phyloP scores from a whole-genome alignment of 2,888 invertebrate species.

The Tenthredo notha region DNA sequence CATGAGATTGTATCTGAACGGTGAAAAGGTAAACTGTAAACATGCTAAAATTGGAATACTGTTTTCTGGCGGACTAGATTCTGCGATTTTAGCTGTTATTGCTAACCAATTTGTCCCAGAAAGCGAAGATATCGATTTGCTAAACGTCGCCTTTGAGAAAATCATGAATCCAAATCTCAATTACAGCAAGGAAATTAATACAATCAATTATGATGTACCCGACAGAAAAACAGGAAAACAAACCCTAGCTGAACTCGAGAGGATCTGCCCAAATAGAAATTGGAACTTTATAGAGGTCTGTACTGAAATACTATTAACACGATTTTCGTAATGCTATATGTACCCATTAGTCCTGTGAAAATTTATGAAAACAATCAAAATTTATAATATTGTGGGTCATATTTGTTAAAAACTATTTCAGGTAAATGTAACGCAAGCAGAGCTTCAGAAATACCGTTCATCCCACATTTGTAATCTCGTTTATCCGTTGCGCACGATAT shows the following conservation, averaged over 20 bases:
- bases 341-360: neutral
- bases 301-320: slow-evolving; percentile 6
- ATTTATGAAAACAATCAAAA: neutral
- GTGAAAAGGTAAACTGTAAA: slow-evolving; percentile 69
- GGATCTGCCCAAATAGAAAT: slow-evolving; percentile 84
- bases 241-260: slow-evolving; percentile 85
- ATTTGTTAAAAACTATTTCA: slow-evolving; percentile 62
- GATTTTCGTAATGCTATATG: neutral
- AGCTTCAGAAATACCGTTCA: slow-evolving; percentile 82
- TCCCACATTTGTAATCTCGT: slow-evolving; percentile 87
- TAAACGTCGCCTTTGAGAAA: slow-evolving; percentile 96
- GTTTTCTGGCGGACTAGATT: slow-evolving; percentile 98
- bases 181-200: slow-evolving; percentile 43
- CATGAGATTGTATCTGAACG: slow-evolving; percentile 67
- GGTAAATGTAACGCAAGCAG: slow-evolving; percentile 86
- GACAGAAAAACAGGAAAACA: slow-evolving; percentile 90
- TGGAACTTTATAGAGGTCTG: slow-evolving; percentile 91
- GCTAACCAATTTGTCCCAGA: slow-evolving; percentile 85
- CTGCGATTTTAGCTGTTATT: slow-evolving; percentile 92
- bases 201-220: slow-evolving; percentile 85
- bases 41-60: slow-evolving; percentile 87
- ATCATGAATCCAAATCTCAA: slow-evolving; percentile 54
- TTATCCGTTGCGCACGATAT: slow-evolving; percentile 90
- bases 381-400: neutral
- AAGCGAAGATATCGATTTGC: slow-evolving; percentile 89